Conservation (phyloP, 1,140 invertebrate species). For the Acromyrmex heyeri region DNA sequence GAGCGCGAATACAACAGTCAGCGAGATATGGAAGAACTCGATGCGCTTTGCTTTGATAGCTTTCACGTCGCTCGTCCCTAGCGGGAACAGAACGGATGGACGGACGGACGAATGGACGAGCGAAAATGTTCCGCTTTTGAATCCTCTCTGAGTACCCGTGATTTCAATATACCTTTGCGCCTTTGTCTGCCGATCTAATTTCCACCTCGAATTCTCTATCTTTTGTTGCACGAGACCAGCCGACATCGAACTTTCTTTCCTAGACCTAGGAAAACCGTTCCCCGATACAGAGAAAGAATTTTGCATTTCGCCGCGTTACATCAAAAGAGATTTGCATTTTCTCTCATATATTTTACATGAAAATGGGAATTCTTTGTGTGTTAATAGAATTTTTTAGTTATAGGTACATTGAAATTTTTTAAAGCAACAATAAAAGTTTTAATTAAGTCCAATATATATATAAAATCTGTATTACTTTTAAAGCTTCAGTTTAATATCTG, state of each 20-base stretch:
- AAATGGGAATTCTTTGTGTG: not conserved
- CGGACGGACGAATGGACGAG: not conserved
- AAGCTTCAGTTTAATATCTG: not conserved
- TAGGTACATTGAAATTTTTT: not conserved
- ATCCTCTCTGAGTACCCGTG: not conserved
- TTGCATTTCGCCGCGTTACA: not conserved
- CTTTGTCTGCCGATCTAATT: constrained; percentile 44
- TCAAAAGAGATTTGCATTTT: not conserved
- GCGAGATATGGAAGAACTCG: constrained; percentile 28
- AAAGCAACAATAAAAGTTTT: not conserved
- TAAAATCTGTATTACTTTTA: too few species aligned
- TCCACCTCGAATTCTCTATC: constrained; percentile 24
- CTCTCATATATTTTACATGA: not conserved
- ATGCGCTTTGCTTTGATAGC: constrained; percentile 29
- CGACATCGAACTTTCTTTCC: constrained; percentile 29
- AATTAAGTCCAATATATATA: not conserved
- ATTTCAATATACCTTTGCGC: constrained; percentile 34
- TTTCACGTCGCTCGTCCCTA: constrained; percentile 32
- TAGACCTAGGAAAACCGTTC: not conserved
- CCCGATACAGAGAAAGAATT: not conserved
- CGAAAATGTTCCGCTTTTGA: constrained; percentile 33
- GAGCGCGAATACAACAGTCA: not conserved
- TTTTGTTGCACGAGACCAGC: constrained; percentile 19
- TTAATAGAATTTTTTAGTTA: too few species aligned
- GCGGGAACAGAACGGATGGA: not conserved